These are phyloP conservation scores for Diarsia brunnea DNA, from an alignment of 2,888 invertebrate species.

Conservation along the genomic window DNA sequence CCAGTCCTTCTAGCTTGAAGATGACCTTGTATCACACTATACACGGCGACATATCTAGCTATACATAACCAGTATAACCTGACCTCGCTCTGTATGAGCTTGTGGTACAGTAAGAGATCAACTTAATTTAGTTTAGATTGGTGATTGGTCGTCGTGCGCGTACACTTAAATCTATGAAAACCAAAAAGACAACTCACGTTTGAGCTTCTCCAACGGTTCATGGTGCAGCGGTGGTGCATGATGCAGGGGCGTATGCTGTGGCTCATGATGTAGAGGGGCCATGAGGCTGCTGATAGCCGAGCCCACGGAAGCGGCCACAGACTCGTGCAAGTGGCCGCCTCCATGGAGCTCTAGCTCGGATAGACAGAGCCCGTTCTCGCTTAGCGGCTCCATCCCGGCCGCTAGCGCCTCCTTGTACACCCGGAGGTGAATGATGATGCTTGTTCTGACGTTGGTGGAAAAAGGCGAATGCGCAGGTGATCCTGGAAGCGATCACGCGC, in stretches of 20 bases:
- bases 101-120: too few relatives aligned
- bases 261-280: constrained; percentile 90
- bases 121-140: too few relatives aligned
- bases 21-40: neutral
- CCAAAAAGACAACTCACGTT: constrained; percentile 91
- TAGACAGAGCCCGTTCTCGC: constrained; percentile 93
- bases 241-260: constrained; percentile 90
- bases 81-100: too few relatives aligned
- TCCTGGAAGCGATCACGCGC: constrained; percentile 59
- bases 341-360: constrained; percentile 92
- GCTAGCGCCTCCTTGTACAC: constrained; percentile 91
- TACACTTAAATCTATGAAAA: neutral
- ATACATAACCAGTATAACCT: too few relatives aligned
- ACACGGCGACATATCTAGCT: too few relatives aligned
- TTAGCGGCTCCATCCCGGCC: constrained; percentile 93
- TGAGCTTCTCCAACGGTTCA: constrained; percentile 94
- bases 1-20: neutral
- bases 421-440: constrained; percentile 90
- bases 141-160: too few relatives aligned
- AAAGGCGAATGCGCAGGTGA: constrained; percentile 70
- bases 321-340: constrained; percentile 88
- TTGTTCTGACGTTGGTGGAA: constrained; percentile 65
- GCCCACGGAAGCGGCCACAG: constrained; percentile 89
- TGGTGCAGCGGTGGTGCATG: constrained; percentile 92
- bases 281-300: constrained; percentile 90